A percentile compares a stretch with the other conserved stretches of the same genome.
These are phyloP conservation scores for Leptatherina wallacei DNA, from an alignment of 2,797 vertebrate genomes.

Conservation along the genomic window DNA sequence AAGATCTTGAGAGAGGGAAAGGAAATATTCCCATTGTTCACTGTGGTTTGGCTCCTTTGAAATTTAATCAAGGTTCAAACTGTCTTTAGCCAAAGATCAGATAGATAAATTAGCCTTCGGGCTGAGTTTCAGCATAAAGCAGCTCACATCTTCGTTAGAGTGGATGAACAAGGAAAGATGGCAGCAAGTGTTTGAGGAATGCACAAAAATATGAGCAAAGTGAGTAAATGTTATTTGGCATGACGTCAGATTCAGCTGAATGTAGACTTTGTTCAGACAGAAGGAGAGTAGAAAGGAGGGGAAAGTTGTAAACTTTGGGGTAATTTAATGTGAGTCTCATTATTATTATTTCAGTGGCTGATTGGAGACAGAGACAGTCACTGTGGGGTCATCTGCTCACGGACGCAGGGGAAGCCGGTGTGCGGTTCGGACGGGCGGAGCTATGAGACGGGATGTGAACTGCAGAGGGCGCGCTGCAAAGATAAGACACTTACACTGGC, in stretches of 20 bases:
- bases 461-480: slow-evolving; percentile 95
- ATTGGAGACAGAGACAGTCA: slow-evolving; percentile 93
- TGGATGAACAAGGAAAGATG: slow-evolving; percentile 48
- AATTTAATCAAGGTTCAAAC: slow-evolving; percentile 51
- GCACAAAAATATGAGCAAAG: slow-evolving; percentile 41
- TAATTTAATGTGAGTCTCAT: background rate
- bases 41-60: slow-evolving; percentile 53
- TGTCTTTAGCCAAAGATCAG: slow-evolving; percentile 51
- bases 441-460: slow-evolving; percentile 94
- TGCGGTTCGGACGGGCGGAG: slow-evolving; percentile 94
- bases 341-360: slow-evolving; percentile 87
- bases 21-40: slow-evolving; percentile 30
- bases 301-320: background rate
- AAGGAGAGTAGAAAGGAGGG: slow-evolving; percentile 20
- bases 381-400: slow-evolving; percentile 89
- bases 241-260: slow-evolving; percentile 47
- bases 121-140: slow-evolving; percentile 24
- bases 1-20: slow-evolving; percentile 17
- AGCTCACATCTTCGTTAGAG: slow-evolving; percentile 28
- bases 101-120: slow-evolving; percentile 45
- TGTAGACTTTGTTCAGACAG: slow-evolving; percentile 48
- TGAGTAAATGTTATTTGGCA: slow-evolving; percentile 47
- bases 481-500: slow-evolving; percentile 86
- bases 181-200: slow-evolving; percentile 31
- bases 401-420: slow-evolving; percentile 89